Percentiles rank a stretch among this genome's conserved stretches.
Conservation (phyloP, 2,113 vertebrate species). For the Vulpes vulpes region DNA sequence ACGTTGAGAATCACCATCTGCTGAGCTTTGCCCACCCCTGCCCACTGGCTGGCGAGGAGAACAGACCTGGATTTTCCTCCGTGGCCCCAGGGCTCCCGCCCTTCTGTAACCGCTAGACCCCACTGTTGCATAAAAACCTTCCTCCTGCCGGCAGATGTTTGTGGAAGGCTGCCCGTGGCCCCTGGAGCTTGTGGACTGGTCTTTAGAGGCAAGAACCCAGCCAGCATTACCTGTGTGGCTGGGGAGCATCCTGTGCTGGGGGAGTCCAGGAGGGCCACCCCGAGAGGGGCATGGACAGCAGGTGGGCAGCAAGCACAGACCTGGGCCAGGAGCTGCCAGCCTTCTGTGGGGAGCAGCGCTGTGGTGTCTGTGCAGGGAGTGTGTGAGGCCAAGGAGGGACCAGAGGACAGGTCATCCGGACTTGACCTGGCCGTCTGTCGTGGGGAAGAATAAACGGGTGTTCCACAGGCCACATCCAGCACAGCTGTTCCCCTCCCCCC, state of each 20-base stretch:
- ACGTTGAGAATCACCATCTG: background rate
- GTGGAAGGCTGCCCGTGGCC: background rate
- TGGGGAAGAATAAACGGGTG: background rate
- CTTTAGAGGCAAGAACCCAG: background rate
- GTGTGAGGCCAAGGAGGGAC: background rate
- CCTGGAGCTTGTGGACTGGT: background rate
- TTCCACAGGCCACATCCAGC: background rate
- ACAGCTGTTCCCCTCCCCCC: background rate
- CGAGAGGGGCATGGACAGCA: background rate
- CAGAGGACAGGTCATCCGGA: background rate
- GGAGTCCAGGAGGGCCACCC: background rate
- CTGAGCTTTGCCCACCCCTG: background rate
- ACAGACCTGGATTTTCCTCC: background rate
- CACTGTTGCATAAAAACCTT: background rate
- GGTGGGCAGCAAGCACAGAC: background rate
- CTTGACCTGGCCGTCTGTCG: background rate
- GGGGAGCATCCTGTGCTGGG: background rate
- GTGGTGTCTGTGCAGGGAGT: background rate
- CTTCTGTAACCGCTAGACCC: background rate
- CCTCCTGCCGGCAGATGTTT: background rate
- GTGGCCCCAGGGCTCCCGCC: background rate
- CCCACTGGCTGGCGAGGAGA: background rate
- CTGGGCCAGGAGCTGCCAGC: background rate
- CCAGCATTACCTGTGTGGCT: background rate
- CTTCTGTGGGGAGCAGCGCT: accelerated